Conservation (phyloP, 2,888 invertebrate genomes). For the Pterostichus niger region DNA sequence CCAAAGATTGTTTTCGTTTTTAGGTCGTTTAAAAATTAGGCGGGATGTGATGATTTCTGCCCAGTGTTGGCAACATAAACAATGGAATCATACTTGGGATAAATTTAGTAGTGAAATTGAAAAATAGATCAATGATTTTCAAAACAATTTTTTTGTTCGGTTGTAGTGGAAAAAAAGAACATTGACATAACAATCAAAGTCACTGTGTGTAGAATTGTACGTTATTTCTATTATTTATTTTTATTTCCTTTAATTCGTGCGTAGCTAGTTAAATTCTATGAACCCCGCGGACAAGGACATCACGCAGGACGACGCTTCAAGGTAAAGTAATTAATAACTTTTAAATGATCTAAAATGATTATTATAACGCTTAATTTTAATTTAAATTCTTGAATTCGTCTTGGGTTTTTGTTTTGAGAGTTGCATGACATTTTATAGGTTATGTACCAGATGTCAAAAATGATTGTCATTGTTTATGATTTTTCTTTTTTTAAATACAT, state of each 20-base stretch:
- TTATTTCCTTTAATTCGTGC: conserved; percentile 68
- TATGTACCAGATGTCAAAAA: conserved; percentile 74
- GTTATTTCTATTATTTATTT: conserved; percentile 68
- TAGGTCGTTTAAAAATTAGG: conserved; percentile 57
- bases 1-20: no score
- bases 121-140: conserved; percentile 68
- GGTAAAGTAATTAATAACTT: conserved; percentile 73
- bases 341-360: conserved; percentile 12
- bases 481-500: conserved; percentile 53
- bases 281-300: conserved; percentile 76
- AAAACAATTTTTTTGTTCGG: conserved; percentile 66
- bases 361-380: conserved; percentile 39
- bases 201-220: conserved; percentile 53
- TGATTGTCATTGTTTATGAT: conserved; percentile 74
- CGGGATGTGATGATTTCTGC: conserved; percentile 9
- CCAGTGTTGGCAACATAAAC: conserved; percentile 58
- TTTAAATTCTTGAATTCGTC: conserved; percentile 41
- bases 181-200: conserved; percentile 63
- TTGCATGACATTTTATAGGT: conserved; percentile 71
- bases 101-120: conserved; percentile 64
- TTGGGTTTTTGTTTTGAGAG: conserved; percentile 57
- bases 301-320: conserved; percentile 79
- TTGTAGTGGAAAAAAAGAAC: conserved; percentile 65
- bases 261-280: conserved; percentile 75
- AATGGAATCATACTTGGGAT: conserved; percentile 40